These are phyloP conservation scores for Okapia johnstoni DNA, from an alignment of 2,113 vertebrate species.

Conservation along the genomic window DNA sequence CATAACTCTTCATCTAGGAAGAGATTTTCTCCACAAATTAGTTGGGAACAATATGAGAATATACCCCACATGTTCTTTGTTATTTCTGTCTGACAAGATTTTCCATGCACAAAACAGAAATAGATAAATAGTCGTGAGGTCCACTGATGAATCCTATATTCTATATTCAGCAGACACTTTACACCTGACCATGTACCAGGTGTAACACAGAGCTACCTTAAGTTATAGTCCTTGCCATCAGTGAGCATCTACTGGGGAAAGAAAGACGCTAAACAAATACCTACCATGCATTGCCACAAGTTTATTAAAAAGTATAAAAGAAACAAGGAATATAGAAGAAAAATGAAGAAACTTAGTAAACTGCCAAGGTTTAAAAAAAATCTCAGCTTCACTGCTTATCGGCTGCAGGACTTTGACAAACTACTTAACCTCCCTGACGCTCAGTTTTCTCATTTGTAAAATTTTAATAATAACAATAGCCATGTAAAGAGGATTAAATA, in stretches of 20 bases:
- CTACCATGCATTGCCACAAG: not conserved
- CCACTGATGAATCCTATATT: not conserved
- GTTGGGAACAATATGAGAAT: not conserved
- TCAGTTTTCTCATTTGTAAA: not conserved
- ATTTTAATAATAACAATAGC: not conserved
- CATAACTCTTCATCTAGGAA: not conserved
- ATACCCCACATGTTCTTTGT: not conserved
- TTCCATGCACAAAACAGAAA: not conserved
- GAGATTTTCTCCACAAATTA: not conserved
- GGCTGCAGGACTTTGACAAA: not conserved
- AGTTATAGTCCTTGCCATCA: not conserved
- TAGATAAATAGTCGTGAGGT: not conserved
- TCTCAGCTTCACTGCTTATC: not conserved
- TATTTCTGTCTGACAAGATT: slow-evolving; percentile 5
- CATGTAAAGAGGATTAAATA: not conserved
- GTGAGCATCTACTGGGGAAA: not conserved
- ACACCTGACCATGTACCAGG: not conserved
- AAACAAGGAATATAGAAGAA: not conserved
- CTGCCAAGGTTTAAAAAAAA: not conserved
- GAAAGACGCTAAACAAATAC: not conserved
- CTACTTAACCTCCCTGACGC: not conserved
- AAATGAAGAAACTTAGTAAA: not conserved
- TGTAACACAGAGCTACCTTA: not conserved
- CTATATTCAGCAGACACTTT: not conserved
- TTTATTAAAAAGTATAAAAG: not conserved